These are phyloP conservation scores for Gallinago stenura DNA, from an alignment of 2,797 vertebrate species.

Conservation along the genomic window DNA sequence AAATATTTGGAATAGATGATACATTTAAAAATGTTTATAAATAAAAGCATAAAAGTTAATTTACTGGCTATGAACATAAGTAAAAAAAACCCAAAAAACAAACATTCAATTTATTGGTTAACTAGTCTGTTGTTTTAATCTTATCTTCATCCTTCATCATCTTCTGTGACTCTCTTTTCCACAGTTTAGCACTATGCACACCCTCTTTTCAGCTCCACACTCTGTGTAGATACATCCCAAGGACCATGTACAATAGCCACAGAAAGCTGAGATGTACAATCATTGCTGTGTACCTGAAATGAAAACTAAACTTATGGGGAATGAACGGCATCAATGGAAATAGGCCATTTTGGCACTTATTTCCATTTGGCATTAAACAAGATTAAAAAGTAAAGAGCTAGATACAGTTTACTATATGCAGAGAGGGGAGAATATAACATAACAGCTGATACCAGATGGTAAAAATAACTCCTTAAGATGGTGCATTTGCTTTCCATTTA, in stretches of 20 bases:
- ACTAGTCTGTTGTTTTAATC: not conserved
- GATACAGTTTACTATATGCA: not conserved
- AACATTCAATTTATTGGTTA: not conserved
- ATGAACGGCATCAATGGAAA: not conserved
- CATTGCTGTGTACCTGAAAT: not conserved
- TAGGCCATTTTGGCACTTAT: not conserved
- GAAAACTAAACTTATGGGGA: not conserved
- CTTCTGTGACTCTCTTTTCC: not conserved
- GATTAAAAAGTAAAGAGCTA: constrained; percentile 30
- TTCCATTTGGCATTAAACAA: constrained; percentile 34
- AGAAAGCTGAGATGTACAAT: not conserved
- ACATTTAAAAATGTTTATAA: not conserved
- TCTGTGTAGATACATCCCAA: not conserved
- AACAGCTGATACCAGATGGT: constrained; percentile 42
- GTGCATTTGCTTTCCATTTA: constrained; percentile 71
- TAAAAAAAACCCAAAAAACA: not conserved
- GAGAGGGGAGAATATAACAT: not conserved
- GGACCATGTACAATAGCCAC: not conserved
- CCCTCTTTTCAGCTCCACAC: not conserved
- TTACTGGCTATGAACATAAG: not conserved
- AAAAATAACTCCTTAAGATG: constrained; percentile 35
- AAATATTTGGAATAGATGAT: not conserved
- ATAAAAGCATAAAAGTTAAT: not conserved
- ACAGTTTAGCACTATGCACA: not conserved
- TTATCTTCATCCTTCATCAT: not conserved